phyloP scores from a whole-genome alignment of 2,888 invertebrate genomes.

The Trichacis sp. region DNA sequence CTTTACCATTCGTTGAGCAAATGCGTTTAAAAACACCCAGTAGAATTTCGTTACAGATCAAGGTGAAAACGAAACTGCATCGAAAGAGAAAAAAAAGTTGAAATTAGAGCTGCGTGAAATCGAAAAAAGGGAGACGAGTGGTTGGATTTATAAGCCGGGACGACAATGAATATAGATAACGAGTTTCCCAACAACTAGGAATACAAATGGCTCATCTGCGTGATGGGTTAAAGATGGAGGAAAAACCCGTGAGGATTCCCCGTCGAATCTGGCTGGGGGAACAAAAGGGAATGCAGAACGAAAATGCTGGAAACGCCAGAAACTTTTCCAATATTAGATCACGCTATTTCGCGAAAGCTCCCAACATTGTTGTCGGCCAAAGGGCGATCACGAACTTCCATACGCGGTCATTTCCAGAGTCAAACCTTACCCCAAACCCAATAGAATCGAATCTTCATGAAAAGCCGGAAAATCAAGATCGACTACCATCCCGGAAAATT shows the following conservation, averaged over 20 bases:
- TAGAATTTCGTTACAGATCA: too few relatives aligned
- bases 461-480: too few relatives aligned
- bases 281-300: conserved; percentile 16
- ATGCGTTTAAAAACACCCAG: too few relatives aligned
- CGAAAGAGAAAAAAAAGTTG: neutral
- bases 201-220: conserved; percentile 41
- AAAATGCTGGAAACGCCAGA: conserved; percentile 23
- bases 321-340: conserved; percentile 39
- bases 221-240: conserved; percentile 32
- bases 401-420: too few relatives aligned
- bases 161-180: conserved; percentile 43
- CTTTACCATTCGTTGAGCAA: too few relatives aligned
- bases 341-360: conserved; percentile 18
- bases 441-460: too few relatives aligned
- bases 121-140: conserved; percentile 16
- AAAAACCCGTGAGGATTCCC: conserved; percentile 36
- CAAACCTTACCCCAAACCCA: too few relatives aligned
- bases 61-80: conserved; percentile 1
- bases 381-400: too few relatives aligned
- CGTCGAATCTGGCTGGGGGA: conserved; percentile 21
- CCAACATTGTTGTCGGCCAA: neutral
- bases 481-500: too few relatives aligned
- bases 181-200: conserved; percentile 35
- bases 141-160: conserved; percentile 41
- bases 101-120: conserved; percentile 15